Evolutionary conservation across 1,140 invertebrate species (phyloP).

Genomic region (Ridgeia piscesae): DNA sequence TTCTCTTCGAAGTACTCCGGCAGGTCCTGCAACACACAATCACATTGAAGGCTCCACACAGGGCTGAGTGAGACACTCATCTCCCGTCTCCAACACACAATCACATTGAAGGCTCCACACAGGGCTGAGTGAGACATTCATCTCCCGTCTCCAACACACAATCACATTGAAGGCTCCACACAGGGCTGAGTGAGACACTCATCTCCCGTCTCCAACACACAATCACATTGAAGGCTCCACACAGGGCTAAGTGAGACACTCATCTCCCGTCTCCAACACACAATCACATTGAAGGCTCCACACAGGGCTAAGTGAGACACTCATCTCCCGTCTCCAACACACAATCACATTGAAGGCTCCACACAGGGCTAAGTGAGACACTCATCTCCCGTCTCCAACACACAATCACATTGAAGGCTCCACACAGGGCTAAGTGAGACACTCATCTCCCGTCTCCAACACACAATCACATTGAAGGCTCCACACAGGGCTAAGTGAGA

Average conservation of each 20-base stretch:
- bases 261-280: constrained; percentile 60
- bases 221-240: background rate
- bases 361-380: too few relatives aligned
- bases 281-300: background rate
- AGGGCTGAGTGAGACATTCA: too few relatives aligned
- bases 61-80: too few relatives aligned
- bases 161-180: background rate
- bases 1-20: constrained; percentile 99
- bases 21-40: constrained; percentile 69
- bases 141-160: constrained; percentile 58
- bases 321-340: too few relatives aligned
- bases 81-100: constrained; percentile 57
- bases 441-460: too few relatives aligned
- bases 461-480: background rate
- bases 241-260: too few relatives aligned
- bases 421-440: too few relatives aligned
- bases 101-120: background rate
- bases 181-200: too few relatives aligned
- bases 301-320: too few relatives aligned
- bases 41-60: background rate
- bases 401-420: background rate
- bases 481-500: too few relatives aligned
- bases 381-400: too few relatives aligned
- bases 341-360: background rate
- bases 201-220: constrained; percentile 59